These are phyloP conservation scores for Rallus crepitans DNA, from an alignment of 2,797 vertebrate species.

Conservation along the genomic window DNA sequence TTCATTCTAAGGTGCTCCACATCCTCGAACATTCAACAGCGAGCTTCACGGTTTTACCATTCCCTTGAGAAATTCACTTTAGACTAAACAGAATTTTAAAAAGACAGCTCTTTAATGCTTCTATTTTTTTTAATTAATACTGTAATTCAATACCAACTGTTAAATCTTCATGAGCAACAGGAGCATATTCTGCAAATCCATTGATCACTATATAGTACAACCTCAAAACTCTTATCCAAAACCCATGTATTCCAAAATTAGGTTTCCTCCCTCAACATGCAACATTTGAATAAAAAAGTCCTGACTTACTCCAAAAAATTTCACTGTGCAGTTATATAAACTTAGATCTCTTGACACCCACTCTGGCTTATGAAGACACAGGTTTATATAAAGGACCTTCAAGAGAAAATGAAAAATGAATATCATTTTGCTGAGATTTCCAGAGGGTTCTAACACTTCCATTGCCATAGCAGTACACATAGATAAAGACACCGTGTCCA, in stretches of 20 bases:
- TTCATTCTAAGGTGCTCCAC: conserved; percentile 13
- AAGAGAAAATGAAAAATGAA: conserved; percentile 34
- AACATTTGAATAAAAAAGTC: conserved; percentile 67
- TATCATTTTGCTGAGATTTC: conserved; percentile 16
- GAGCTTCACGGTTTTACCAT: not conserved
- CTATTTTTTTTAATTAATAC: not conserved
- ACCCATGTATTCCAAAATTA: conserved; percentile 56
- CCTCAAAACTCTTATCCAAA: conserved; percentile 53
- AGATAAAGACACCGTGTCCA: not conserved
- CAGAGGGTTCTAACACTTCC: conserved; percentile 1
- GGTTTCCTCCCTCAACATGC: conserved; percentile 44
- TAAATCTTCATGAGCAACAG: conserved; percentile 18
- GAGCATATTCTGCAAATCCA: conserved; percentile 12
- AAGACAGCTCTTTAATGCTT: not conserved
- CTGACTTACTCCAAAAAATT: conserved; percentile 65
- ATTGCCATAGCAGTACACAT: conserved; percentile 3
- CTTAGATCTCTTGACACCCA: conserved; percentile 62
- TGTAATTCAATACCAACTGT: conserved; percentile 11
- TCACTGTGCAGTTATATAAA: conserved; percentile 57
- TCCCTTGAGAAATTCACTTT: not conserved
- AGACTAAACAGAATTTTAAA: not conserved
- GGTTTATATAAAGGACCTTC: conserved; percentile 55
- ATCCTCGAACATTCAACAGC: not conserved
- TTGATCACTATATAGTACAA: conserved; percentile 3
- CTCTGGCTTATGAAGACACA: conserved; percentile 55